Conservation (phyloP, 2,113 vertebrate genomes). For the Crotalus horridus region DNA sequence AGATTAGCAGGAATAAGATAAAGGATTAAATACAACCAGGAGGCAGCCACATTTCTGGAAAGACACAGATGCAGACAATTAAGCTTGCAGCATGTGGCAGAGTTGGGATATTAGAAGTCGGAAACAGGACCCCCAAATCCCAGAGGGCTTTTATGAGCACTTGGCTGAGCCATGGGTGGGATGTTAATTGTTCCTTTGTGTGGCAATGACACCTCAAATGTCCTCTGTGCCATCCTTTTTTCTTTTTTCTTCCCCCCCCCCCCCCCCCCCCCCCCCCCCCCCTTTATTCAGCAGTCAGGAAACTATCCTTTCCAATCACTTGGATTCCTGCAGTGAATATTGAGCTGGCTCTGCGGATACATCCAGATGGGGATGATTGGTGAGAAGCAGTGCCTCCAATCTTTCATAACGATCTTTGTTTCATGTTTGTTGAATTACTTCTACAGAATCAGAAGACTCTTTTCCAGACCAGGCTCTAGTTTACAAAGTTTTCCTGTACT, state of each 20-base stretch:
- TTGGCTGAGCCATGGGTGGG: conserved; percentile 17
- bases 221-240: not conserved
- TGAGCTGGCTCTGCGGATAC: not conserved
- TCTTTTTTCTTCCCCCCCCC: too few relatives aligned
- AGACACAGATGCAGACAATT: conserved; percentile 65
- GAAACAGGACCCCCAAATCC: conserved; percentile 52
- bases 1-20: conserved; percentile 71
- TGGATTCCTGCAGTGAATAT: not conserved
- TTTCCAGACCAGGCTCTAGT: not conserved
- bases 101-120: conserved; percentile 61
- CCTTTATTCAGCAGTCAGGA: not conserved
- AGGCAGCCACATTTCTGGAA: conserved; percentile 60
- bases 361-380: not conserved
- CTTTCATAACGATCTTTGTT: not conserved
- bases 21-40: conserved; percentile 71
- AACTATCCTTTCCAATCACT: not conserved
- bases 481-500: not conserved
- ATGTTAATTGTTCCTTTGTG: conserved; percentile 20
- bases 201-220: conserved; percentile 9
- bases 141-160: conserved; percentile 19
- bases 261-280: too few relatives aligned
- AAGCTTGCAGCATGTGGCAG: conserved; percentile 54
- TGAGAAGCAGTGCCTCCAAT: not conserved
- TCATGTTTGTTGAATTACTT: not conserved
- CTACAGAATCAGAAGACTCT: not conserved